Evolutionary conservation across 2,797 vertebrate genomes (phyloP), one percentile per base, ranked within the genome.

Genomic region (Manis crassicaudata): DNA sequence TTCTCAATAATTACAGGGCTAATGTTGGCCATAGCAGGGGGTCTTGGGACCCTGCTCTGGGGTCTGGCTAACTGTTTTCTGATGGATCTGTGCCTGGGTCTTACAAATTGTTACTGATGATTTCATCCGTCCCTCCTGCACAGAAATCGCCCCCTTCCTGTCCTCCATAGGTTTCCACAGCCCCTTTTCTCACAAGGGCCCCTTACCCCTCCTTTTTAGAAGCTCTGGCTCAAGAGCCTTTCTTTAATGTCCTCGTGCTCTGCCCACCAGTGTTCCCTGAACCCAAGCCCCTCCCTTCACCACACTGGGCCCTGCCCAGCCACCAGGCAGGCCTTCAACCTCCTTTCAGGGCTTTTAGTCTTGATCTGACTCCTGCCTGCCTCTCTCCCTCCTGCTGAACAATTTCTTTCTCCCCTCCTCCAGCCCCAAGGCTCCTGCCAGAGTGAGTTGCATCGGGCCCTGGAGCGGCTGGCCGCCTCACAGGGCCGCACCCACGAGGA

Each of bases 401-500:
- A 17, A 8, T 94, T 85, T 67, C 3, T 2, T 70, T 1, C 14
- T 97, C 27, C n/a, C 58, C 20, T 73, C 72, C 23, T 16, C 35
- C 76, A 99, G 98, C 97, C 97, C 1, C 98, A 99, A 99, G 99
- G 99, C 86, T 99, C 99, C 0, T 99, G 99, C 96, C 99, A 99
- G 84, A 99, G 99, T 0, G 99, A 99, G 97, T 98, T 99, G 43
- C 99, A 99, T 97, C 98, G 99, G 97, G 99, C 99, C 0, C 91
- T 99, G 98, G 99, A 99, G 97, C 98, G 99, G 82, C 97, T 99
- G 98, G 99, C 99, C 1, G 98, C 98, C 80, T 99, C 99, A 0
- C 99, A 99, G 96, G 98, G 98, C 92, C 99, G 99, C 72, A 99
- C 99, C 0, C 99, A 99, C 0, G 99, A 99, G 67, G 99, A 99